A percentile compares a stretch with the other conserved stretches of the same genome.
Evolutionary conservation across 2,888 invertebrate genomes (phyloP).

Genomic region (Drepanosiphum platanoidis): DNA sequence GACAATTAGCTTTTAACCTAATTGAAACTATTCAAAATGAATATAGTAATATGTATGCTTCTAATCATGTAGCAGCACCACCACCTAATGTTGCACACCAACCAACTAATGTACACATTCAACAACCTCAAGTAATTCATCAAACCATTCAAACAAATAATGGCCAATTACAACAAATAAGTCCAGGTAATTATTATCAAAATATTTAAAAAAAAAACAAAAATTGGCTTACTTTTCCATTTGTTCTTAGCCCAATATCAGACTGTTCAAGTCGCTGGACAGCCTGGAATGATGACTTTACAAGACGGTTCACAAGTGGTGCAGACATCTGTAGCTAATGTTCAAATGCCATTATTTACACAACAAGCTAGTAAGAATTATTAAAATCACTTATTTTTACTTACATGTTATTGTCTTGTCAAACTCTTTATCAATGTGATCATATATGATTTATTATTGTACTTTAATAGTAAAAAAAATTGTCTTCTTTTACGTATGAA

Average conservation of each 20-base stretch:
- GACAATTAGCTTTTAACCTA: conserved; percentile 79
- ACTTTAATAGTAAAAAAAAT: too few species aligned
- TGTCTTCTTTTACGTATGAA: too few species aligned
- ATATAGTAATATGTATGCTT: conserved; percentile 67
- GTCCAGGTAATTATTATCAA: conserved; percentile 39
- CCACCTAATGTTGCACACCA: conserved; percentile 67
- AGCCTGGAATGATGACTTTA: conserved; percentile 52
- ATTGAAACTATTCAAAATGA: conserved; percentile 80
- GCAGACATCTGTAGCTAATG: conserved; percentile 57
- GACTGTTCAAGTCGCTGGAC: conserved; percentile 56
- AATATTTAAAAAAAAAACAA: not conserved
- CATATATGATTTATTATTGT: too few species aligned
- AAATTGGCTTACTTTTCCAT: not conserved
- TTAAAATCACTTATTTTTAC: not conserved
- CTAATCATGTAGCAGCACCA: conserved; percentile 62
- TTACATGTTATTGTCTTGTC: not conserved
- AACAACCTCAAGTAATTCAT: conserved; percentile 66
- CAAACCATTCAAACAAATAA: conserved; percentile 67
- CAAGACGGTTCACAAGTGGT: conserved; percentile 57
- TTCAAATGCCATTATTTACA: conserved; percentile 63
- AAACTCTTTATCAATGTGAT: not conserved
- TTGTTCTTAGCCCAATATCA: conserved; percentile 52
- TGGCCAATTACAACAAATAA: conserved; percentile 65
- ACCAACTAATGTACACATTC: conserved; percentile 67
- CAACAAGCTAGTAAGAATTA: conserved; percentile 59